Base-by-base conservation (phyloP, 64 coral and sea anemone genomes). In the Stichodactyla mertensii region DNA sequence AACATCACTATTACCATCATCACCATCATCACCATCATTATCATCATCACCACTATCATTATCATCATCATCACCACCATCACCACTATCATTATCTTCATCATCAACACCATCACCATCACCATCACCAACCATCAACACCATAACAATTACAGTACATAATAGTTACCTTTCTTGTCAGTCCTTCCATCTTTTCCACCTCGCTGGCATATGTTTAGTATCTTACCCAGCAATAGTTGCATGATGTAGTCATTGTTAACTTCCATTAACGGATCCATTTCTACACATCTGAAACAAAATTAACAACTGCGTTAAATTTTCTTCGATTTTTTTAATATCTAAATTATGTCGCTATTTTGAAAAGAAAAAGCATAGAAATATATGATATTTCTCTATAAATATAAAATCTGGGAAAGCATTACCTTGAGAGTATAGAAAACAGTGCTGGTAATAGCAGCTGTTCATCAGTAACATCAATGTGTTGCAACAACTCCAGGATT, bases 341-440 rank as follows among this genome's bases (percentile, higher is more conserved):
- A 45, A 45, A 45, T 45, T 45, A 45, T 45, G 1, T 45, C 1
- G 36, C 36, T 45, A 45, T 45, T 31, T 45, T 45, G 36, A 45
- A 45, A 45, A 59, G 2, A 66, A 66, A n/a, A 20, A 66, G 9
- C 18, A 22, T 66, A 16, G 60, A 13, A 62, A 62, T 18, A 62
- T 13, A 14, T 4, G 4, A 62, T 62, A 45, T 45, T 45, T 45
- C 36, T 45, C 1, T 45, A 2, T 45, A 2, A 45, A 45, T 45
- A 45, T 3, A 45, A 45, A 45, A 45, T 45, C 36, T 45, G 3
- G 36, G 36, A 2, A 45, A 45, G 36, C 36, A 45, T 54, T 93
- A 97, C 95, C 89, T 93, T 83, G 95, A 84, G 6, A 97, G 71
- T 52, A 90, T 89, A 20, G 55, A 64, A 87, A 97, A 97, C 77